phyloP scores from a whole-genome alignment of 2,888 invertebrate genomes.

The Perdita meconis region DNA sequence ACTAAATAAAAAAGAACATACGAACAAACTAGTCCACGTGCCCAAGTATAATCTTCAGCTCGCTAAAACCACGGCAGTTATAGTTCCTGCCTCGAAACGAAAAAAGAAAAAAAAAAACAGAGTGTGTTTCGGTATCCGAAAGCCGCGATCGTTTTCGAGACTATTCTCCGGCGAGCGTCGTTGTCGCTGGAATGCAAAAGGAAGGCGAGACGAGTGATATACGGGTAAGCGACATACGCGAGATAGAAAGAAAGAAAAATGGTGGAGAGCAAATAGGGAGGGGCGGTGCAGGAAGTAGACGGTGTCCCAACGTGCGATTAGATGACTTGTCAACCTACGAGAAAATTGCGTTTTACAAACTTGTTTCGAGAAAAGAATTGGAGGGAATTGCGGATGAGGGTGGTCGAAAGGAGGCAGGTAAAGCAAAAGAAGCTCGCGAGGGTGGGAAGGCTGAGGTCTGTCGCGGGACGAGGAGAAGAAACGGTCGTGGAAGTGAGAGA shows the following conservation, averaged over 20 bases:
- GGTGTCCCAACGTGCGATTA: conserved; percentile 83
- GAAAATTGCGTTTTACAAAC: conserved; percentile 87
- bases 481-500: conserved; percentile 21
- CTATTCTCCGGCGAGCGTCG: conserved; percentile 3
- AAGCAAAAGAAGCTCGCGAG: conserved; percentile 71
- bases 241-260: conserved; percentile 38
- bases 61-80: not conserved
- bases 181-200: conserved; percentile 25
- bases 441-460: conserved; percentile 60
- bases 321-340: conserved; percentile 86
- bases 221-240: conserved; percentile 33
- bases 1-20: too few species aligned
- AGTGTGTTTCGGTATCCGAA: not conserved
- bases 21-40: not conserved
- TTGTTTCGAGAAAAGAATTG: conserved; percentile 86
- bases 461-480: conserved; percentile 40
- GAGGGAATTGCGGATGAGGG: conserved; percentile 85
- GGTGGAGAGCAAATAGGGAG: not conserved
- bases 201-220: conserved; percentile 20
- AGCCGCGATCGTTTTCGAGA: conserved; percentile 15
- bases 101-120: too few species aligned
- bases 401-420: conserved; percentile 74
- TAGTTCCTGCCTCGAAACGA: conserved; percentile 8
- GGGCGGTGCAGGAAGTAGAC: conserved; percentile 34
- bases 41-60: not conserved